Conservation (phyloP, 2,113 vertebrate genomes). For the Isichthys henryi region DNA sequence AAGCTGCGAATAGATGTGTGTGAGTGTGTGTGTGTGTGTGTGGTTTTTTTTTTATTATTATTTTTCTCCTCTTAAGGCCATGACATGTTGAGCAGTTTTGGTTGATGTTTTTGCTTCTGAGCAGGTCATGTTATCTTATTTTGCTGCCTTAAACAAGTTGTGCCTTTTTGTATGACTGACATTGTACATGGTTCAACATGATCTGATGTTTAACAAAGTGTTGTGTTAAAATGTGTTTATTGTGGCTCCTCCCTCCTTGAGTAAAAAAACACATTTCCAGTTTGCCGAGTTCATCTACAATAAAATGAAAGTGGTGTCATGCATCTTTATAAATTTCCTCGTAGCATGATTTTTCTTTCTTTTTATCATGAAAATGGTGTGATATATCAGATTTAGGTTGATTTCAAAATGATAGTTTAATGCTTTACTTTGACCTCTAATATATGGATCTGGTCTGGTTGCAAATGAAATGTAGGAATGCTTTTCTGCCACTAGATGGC, state of each 20-base stretch:
- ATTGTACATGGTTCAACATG: conserved; percentile 36
- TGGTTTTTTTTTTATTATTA: neutral
- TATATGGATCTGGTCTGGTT: neutral
- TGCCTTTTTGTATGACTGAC: conserved; percentile 41
- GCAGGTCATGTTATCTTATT: conserved; percentile 18
- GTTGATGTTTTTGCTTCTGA: conserved; percentile 12
- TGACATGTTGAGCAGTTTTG: neutral
- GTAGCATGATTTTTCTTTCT: neutral
- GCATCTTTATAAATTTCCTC: neutral
- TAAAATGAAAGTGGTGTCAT: conserved; percentile 1
- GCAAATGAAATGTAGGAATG: neutral
- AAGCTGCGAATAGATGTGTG: neutral
- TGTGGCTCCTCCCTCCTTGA: neutral
- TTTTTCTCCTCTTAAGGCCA: neutral
- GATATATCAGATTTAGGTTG: neutral
- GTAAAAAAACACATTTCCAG: neutral
- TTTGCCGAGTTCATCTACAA: neutral
- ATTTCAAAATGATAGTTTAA: neutral
- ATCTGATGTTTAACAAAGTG: conserved; percentile 23
- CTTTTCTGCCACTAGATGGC: neutral
- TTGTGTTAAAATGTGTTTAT: neutral
- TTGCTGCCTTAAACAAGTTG: conserved; percentile 33
- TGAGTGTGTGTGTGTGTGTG: conserved; percentile 15
- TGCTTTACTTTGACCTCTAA: neutral
- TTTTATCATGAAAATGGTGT: neutral